Conservation (phyloP, 2,113 vertebrate species). For the Myrmophylax atrothorax region DNA sequence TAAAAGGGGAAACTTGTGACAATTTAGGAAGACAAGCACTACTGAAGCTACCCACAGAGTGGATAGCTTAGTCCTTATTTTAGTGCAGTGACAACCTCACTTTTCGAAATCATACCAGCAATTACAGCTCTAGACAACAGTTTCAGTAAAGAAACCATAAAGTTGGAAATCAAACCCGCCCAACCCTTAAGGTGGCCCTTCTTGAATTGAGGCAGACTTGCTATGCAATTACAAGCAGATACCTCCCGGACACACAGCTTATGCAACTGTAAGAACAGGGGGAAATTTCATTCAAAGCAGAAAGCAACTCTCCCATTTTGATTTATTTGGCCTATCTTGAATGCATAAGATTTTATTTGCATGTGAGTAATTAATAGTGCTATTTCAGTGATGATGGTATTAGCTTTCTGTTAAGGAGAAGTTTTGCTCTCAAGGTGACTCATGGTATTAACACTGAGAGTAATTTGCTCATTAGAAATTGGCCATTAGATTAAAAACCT, state of each 20-base stretch:
- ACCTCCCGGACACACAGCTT: fast-evolving
- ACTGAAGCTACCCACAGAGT: not conserved
- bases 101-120: not conserved
- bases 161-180: not conserved
- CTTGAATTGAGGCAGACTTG: not conserved
- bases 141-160: slow-evolving; percentile 32
- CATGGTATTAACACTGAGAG: not conserved
- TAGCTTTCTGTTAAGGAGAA: not conserved
- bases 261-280: not conserved
- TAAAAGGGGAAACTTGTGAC: not conserved
- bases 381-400: not conserved
- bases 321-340: not conserved
- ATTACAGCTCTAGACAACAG: slow-evolving; percentile 12
- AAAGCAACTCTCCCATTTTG: not conserved
- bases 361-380: not conserved
- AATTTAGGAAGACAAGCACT: not conserved
- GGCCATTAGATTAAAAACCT: not conserved
- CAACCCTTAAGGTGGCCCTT: slow-evolving; percentile 10
- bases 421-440: not conserved
- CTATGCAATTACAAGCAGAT: not conserved
- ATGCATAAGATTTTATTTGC: not conserved
- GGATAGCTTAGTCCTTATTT: not conserved
- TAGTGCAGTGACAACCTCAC: not conserved
- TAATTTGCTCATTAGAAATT: not conserved
- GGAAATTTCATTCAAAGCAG: not conserved